Conservation (phyloP, 1,140 invertebrate species). For the Antheraea pernyi region DNA sequence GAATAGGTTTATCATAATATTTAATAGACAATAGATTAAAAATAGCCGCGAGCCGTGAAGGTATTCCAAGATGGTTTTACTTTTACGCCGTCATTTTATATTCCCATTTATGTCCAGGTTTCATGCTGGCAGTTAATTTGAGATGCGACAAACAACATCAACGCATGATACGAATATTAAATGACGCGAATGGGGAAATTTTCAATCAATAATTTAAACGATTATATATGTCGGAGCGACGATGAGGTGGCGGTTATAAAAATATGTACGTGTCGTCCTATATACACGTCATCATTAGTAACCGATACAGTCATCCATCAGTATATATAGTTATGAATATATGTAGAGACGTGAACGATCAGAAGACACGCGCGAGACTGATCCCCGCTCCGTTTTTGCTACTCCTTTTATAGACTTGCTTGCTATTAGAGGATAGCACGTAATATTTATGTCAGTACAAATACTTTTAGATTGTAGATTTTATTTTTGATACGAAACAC, state of each 20-base stretch:
- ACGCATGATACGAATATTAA: constrained; percentile 27
- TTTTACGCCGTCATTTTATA: constrained; percentile 28
- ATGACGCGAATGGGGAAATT: constrained; percentile 10
- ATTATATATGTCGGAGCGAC: not conserved
- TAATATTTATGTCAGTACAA: no score
- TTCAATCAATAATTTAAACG: constrained; percentile 1
- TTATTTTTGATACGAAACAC: no score
- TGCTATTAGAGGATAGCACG: no score
- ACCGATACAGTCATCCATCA: not conserved
- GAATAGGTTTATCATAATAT: constrained; percentile 3
- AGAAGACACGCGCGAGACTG: no score
- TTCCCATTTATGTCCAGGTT: constrained; percentile 23
- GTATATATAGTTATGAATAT: no score
- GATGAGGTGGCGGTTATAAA: no score
- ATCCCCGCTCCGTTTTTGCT: no score
- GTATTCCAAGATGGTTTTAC: constrained; percentile 21
- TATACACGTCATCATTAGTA: no score
- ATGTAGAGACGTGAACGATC: no score
- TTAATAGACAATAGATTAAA: constrained; percentile 17
- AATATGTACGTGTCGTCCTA: no score
- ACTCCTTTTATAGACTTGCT: no score
- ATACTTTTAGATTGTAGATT: no score
- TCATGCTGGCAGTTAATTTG: constrained; percentile 17
- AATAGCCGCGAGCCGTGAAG: constrained; percentile 16
- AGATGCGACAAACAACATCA: constrained; percentile 17